phyloP scores from a whole-genome alignment of 2,888 invertebrate genomes.

The Enoplolaimus lenunculus region DNA sequence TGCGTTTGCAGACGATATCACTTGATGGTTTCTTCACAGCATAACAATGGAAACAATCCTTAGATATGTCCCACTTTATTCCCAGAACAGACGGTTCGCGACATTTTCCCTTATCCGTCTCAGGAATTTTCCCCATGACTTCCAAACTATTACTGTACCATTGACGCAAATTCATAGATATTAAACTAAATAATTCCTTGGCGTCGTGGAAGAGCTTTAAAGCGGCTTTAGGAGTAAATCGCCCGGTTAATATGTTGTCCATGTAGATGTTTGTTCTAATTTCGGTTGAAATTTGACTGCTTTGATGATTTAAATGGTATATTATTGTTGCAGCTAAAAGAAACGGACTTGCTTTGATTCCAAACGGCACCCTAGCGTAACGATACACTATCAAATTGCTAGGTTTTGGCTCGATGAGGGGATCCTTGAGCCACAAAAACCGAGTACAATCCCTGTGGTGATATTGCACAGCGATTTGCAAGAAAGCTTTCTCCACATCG shows the following conservation, averaged over 20 bases:
- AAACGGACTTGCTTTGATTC: neutral
- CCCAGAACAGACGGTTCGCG: neutral
- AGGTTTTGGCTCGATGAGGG: neutral
- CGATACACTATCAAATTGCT: neutral
- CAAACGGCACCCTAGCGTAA: neutral
- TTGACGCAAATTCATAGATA: neutral
- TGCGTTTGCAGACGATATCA: neutral
- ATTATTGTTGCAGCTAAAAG: neutral
- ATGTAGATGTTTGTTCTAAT: neutral
- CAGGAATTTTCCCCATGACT: neutral
- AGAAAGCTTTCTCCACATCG: neutral
- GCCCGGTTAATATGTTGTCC: neutral
- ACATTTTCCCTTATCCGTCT: neutral
- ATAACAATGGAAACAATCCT: neutral
- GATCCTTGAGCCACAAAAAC: neutral
- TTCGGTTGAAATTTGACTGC: neutral
- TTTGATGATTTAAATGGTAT: neutral
- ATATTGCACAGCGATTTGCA: neutral
- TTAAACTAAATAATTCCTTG: neutral
- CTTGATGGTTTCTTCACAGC: neutral
- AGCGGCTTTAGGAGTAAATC: neutral
- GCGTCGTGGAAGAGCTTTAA: neutral
- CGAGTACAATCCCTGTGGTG: neutral
- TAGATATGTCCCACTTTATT: neutral
- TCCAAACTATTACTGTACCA: neutral